Conservation (phyloP, 2,888 invertebrate genomes). For the Mantis religiosa region DNA sequence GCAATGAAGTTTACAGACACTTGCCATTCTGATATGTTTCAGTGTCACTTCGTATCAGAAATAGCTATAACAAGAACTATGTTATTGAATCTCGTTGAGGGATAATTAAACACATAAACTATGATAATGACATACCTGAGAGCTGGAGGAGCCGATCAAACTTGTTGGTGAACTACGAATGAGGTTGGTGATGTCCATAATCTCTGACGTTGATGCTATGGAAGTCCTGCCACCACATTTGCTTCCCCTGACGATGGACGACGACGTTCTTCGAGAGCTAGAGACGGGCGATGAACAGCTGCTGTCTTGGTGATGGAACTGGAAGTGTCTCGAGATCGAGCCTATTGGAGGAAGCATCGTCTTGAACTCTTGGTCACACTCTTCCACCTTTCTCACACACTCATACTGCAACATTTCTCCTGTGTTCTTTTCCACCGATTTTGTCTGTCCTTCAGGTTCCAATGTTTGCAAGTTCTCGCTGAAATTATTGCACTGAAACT, state of each 20-base stretch:
- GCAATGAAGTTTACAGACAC: no score
- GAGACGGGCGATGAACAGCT: neutral
- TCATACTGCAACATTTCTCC: neutral
- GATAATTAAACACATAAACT: no score
- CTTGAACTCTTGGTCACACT: neutral
- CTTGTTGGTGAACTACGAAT: slow-evolving; percentile 46
- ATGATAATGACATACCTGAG: neutral
- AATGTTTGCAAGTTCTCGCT: neutral
- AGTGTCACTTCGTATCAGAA: no score
- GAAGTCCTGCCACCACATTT: neutral
- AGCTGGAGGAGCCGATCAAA: slow-evolving; percentile 35
- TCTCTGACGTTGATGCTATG: slow-evolving; percentile 28
- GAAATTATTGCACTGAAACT: neutral
- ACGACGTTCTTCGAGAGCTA: neutral
- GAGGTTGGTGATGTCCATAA: slow-evolving; percentile 43
- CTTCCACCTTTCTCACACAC: neutral
- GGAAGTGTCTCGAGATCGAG: neutral
- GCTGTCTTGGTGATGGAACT: neutral
- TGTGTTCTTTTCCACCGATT: neutral
- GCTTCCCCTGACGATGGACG: neutral
- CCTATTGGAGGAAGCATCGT: neutral
- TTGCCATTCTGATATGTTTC: no score
- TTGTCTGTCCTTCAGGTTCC: neutral
- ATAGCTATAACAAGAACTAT: no score
- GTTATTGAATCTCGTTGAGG: neutral